These are phyloP conservation scores for Philereme vetulata DNA, from an alignment of 2,888 invertebrate species.

Conservation along the genomic window DNA sequence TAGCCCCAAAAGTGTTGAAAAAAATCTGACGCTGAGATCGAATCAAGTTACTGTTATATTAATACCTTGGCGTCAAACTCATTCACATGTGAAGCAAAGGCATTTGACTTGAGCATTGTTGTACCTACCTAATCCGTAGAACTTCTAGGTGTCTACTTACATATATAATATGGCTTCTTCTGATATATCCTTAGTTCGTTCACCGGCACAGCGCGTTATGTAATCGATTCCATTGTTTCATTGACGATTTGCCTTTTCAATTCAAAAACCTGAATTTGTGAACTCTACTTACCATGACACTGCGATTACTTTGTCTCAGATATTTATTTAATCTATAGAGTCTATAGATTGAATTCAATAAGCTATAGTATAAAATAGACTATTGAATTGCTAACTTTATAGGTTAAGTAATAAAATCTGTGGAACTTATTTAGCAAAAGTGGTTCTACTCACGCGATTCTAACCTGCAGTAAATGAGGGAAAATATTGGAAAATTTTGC, in stretches of 20 bases:
- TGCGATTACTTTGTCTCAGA: background rate
- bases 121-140: slow-evolving; percentile 15
- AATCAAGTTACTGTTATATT: background rate
- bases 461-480: slow-evolving; percentile 9
- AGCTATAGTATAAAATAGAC: no score
- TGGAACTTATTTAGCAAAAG: slow-evolving; percentile 16
- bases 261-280: slow-evolving; percentile 32
- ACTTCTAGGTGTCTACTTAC: slow-evolving; percentile 24
- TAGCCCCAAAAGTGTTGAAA: no score
- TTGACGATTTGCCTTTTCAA: slow-evolving; percentile 30
- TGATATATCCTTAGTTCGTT: slow-evolving; percentile 41
- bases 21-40: no score
- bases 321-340: background rate
- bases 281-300: background rate
- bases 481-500: slow-evolving; percentile 17
- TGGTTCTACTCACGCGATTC: slow-evolving; percentile 18
- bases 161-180: slow-evolving; percentile 45
- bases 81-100: slow-evolving; percentile 8
- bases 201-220: slow-evolving; percentile 43
- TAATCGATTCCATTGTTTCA: slow-evolving; percentile 44
- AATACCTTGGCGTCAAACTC: slow-evolving; percentile 2
- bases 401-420: slow-evolving; percentile 11
- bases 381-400: slow-evolving; percentile 6
- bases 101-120: slow-evolving; percentile 8
- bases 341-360: no score